Conservation (phyloP, 2,888 invertebrate species). For the Gortyna flavago region DNA sequence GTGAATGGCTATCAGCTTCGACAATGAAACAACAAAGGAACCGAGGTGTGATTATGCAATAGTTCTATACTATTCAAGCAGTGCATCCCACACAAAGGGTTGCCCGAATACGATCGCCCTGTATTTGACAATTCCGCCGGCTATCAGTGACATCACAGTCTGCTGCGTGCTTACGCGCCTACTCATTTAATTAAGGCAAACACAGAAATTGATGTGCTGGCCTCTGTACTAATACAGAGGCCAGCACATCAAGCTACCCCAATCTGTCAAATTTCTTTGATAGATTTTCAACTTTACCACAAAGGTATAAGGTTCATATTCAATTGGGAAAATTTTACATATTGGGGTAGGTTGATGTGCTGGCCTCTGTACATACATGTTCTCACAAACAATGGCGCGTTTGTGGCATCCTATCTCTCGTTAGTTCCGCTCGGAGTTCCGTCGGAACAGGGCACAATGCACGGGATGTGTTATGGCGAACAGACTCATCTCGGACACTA, state of each 20-base stretch:
- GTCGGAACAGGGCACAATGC: conserved; percentile 37
- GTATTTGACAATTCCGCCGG: conserved; percentile 7
- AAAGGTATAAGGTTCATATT: too few species aligned
- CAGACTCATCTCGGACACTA: conserved; percentile 27
- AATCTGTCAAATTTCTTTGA: too few species aligned
- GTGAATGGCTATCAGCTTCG: background rate
- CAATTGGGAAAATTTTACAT: too few species aligned
- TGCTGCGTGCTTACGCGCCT: background rate
- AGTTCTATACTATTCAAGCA: background rate
- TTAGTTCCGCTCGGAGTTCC: conserved; percentile 49
- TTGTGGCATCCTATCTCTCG: conserved; percentile 25
- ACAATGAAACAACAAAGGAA: background rate
- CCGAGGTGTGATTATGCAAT: background rate
- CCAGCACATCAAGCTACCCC: too few species aligned
- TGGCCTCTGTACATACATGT: too few species aligned
- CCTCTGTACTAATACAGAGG: too few species aligned
- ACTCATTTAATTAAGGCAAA: conserved; percentile 32
- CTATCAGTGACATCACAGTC: conserved; percentile 24
- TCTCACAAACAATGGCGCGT: conserved; percentile 37
- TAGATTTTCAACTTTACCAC: too few species aligned
- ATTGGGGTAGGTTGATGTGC: too few species aligned
- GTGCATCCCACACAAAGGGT: background rate
- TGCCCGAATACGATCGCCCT: background rate
- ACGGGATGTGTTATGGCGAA: conserved; percentile 34
- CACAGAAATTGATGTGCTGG: conserved; percentile 46